A percentile compares a stretch with the other conserved stretches of the same genome.
Conservation (phyloP, 2,113 vertebrate species). For the Cyanoderma ruficeps region DNA sequence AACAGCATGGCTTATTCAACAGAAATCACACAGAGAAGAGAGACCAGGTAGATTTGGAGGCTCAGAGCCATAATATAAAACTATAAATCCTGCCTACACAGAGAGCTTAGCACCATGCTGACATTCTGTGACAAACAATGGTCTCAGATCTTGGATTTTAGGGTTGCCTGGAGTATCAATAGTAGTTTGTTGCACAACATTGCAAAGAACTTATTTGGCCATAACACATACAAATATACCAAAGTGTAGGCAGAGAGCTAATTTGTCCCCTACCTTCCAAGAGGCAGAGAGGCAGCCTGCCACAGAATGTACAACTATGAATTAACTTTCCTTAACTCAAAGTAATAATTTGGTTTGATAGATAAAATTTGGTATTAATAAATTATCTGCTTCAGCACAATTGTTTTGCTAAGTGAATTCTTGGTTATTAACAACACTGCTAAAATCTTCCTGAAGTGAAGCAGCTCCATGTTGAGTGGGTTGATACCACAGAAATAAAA, state of each 20-base stretch:
- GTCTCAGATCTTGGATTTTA: slow-evolving; percentile 15
- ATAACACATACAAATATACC: not conserved
- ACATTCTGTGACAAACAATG: not conserved
- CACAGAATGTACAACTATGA: not conserved
- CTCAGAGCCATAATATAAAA: not conserved
- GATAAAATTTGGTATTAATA: not conserved
- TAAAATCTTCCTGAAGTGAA: not conserved
- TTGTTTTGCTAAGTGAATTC: not conserved
- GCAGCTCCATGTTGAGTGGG: not conserved
- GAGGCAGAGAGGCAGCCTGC: not conserved
- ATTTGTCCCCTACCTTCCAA: not conserved
- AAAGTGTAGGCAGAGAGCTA: not conserved
- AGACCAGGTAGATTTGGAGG: slow-evolving; percentile 12
- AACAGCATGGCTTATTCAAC: not conserved
- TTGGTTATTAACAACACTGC: not conserved
- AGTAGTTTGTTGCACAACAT: not conserved
- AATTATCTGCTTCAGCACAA: not conserved
- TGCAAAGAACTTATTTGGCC: not conserved
- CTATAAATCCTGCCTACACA: not conserved
- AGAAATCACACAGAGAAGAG: not conserved
- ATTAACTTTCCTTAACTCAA: not conserved
- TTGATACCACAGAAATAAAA: not conserved
- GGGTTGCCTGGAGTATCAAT: not conserved
- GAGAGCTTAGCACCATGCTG: not conserved
- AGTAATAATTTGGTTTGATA: not conserved